Evolutionary conservation across 2,113 vertebrate species (phyloP), one percentile per base, ranked within the genome.

Genomic region (Nyctereutes procyonoides): DNA sequence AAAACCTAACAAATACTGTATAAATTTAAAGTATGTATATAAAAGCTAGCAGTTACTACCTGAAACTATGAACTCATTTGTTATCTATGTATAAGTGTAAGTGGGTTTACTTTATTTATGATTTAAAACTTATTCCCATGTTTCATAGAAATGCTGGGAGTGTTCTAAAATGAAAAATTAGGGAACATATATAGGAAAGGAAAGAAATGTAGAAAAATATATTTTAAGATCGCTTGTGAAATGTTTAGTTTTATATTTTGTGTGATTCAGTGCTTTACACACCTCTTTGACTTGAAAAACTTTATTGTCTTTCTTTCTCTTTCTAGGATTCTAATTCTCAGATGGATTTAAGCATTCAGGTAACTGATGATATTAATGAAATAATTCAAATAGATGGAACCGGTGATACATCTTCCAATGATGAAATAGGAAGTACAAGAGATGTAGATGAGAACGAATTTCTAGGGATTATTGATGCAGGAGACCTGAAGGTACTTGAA

Each of bases 371-470:
- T 30, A 95, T 98, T 96, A 98, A 98, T 15, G 99, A 98, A 93
- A 99, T 99, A 65, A 98, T 99, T 95, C 99, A 99, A 98, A 98
- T 99, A 8, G 99, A 99, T 92, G 99, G 99, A 77, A 93, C 99
- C 0, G 98, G 98, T n/a, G 99, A 99, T 76, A 98, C 98, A 95
- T 99, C 98, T 97, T 99, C 99, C 35, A 99, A 98, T 82, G 98
- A 98, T 15, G 99, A 99, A 96, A 97, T 98, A 19, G 98, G 98
- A 60, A 98, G 96, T 10, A 62, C 94, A 55, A 97, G 97, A 92
- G 98, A 98, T 17, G 73, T 58, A 26, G 99, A 99, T 86, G 99
- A 99, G 95, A 99, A 99, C 16, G 99, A 99, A 82, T 99, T 99
- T 48, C 97, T 99, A 92, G 98, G 99, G 35, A 98, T 99, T 91